Percentiles rank a stretch among this genome's conserved stretches.
These are phyloP conservation scores for Ptychoptera albimana DNA, from an alignment of 2,888 invertebrate species.

Conservation along the genomic window DNA sequence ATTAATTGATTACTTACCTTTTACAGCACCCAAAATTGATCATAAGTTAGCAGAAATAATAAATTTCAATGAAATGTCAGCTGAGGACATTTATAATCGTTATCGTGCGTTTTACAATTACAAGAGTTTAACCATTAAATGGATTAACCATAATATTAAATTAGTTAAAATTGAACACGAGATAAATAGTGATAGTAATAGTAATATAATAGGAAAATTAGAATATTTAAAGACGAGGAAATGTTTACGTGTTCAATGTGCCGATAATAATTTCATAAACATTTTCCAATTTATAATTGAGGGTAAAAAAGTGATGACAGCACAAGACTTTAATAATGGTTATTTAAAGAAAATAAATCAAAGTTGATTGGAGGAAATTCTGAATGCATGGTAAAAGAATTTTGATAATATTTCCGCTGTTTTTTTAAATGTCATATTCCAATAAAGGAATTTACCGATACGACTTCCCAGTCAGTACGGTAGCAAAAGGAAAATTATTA, in stretches of 20 bases:
- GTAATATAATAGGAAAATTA: constrained; percentile 37
- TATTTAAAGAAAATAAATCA: constrained; percentile 44
- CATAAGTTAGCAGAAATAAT: constrained; percentile 39
- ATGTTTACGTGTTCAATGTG: constrained; percentile 48
- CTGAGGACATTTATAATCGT: constrained; percentile 49
- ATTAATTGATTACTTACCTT: constrained; percentile 6
- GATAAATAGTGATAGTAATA: constrained; percentile 1
- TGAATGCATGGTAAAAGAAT: too few species aligned
- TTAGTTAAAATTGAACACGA: constrained; percentile 27
- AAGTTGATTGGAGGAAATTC: too few species aligned
- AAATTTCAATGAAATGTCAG: constrained; percentile 47
- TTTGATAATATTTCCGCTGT: too few species aligned
- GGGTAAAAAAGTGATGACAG: constrained; percentile 55
- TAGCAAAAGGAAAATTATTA: too few species aligned
- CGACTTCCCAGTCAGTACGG: too few species aligned
- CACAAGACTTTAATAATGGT: constrained; percentile 74
- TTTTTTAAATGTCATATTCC: too few species aligned
- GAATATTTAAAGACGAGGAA: constrained; percentile 40
- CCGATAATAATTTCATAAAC: constrained; percentile 44
- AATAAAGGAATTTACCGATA: too few species aligned
- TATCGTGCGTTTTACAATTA: constrained; percentile 51
- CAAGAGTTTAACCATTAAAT: constrained; percentile 43
- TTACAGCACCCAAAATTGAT: constrained; percentile 60
- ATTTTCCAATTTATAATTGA: constrained; percentile 46
- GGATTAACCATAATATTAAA: constrained; percentile 43